phyloP scores from a whole-genome alignment of 2,797 vertebrate genomes.

The Parauchenoglanis punctatus region DNA sequence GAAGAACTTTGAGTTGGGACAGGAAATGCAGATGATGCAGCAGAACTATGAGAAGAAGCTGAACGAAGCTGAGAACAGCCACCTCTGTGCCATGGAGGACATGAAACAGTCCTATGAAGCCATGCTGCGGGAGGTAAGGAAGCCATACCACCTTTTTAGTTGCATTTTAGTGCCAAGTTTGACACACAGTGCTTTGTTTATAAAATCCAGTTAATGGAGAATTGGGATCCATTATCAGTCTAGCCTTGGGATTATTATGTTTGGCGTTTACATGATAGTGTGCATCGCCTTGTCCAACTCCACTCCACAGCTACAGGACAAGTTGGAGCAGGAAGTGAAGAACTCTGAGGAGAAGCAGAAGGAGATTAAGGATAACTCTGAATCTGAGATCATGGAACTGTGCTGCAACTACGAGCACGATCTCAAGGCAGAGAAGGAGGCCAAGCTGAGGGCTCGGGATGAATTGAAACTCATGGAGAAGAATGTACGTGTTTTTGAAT shows the following conservation, averaged over 20 bases:
- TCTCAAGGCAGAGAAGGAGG: slow-evolving; percentile 78
- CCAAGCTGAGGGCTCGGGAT: slow-evolving; percentile 73
- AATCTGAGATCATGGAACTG: slow-evolving; percentile 79
- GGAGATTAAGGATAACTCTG: slow-evolving; percentile 83
- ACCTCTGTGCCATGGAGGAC: too few species aligned
- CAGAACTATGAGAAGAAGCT: too few species aligned
- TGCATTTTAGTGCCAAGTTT: too few species aligned
- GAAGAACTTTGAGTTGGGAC: too few species aligned
- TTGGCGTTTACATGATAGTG: not conserved
- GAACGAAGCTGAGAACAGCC: too few species aligned
- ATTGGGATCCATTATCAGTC: not conserved
- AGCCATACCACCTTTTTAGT: too few species aligned
- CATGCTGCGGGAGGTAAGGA: too few species aligned
- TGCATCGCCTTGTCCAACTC: not conserved
- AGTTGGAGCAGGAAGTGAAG: slow-evolving; percentile 71
- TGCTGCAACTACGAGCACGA: slow-evolving; percentile 80
- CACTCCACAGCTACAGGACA: slow-evolving; percentile 74
- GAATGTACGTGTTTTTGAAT: slow-evolving; percentile 70
- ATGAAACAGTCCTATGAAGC: too few species aligned
- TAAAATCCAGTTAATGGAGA: slow-evolving; percentile 72
- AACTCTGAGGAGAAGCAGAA: slow-evolving; percentile 79
- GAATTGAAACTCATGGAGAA: slow-evolving; percentile 69
- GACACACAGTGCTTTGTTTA: too few species aligned
- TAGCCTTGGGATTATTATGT: not conserved
- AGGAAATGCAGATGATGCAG: too few species aligned